phyloP scores from a whole-genome alignment of 2,888 invertebrate genomes.

The Azorinus chamasolen region DNA sequence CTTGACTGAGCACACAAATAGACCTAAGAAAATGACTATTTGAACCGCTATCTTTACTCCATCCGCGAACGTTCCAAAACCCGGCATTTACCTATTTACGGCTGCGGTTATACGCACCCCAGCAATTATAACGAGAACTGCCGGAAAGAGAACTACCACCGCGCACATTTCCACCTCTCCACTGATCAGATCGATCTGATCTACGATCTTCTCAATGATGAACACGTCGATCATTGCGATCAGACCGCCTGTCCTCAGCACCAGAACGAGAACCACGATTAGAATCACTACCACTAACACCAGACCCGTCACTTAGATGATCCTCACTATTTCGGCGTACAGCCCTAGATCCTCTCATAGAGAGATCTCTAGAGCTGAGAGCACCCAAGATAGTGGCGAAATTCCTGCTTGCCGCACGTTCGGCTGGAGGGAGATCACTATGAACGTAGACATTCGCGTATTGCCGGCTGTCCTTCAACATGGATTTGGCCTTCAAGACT shows the following conservation, averaged over 20 bases:
- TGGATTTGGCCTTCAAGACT: constrained; percentile 1
- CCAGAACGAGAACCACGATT: too few relatives aligned
- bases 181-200: too few relatives aligned
- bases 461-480: neutral
- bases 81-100: neutral
- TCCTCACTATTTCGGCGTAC: neutral
- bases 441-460: constrained; percentile 8
- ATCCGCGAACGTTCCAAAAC: neutral
- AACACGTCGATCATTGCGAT: too few relatives aligned
- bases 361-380: neutral
- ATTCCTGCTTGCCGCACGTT: neutral
- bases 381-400: constrained; percentile 7
- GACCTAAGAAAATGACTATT: neutral
- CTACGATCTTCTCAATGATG: too few relatives aligned
- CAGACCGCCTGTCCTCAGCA: too few relatives aligned
- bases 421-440: constrained; percentile 7
- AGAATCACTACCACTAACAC: too few relatives aligned
- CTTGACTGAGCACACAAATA: neutral
- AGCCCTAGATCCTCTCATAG: constrained; percentile 4
- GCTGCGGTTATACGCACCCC: neutral
- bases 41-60: neutral
- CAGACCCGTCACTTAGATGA: too few relatives aligned
- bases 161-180: too few relatives aligned
- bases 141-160: too few relatives aligned
- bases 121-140: too few relatives aligned